Percentiles rank a stretch among this genome's conserved stretches.
Conservation (phyloP, 1,140 invertebrate genomes). For the Caenorhabditis elegans region WBcel235 BX284605.5:11738501-11739000, state of each 20-base stretch:
- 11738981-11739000: no score
- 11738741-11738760: not conserved
- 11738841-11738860: not conserved
- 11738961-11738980: not conserved
- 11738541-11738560: no score
- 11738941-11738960: not conserved
- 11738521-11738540: no score
- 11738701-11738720: not conserved
- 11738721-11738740: slow-evolving; percentile 11
- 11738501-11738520: no score
- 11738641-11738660: not conserved
- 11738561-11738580: no score
- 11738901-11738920: not conserved
- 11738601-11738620: no score
- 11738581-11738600: no score
- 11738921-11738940: slow-evolving; percentile 12
- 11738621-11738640: not conserved
- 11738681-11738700: not conserved
- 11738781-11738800: slow-evolving; percentile 25
- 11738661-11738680: not conserved
- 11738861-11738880: not conserved
- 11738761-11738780: not conserved
- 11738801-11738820: slow-evolving; percentile 19
- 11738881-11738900: slow-evolving; percentile 19
- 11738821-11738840: slow-evolving; percentile 31